A percentile compares a stretch with the other conserved stretches of the same genome.
Evolutionary conservation across 2,113 vertebrate species (phyloP).

Genomic region (Thoracochromis brauschi): DNA sequence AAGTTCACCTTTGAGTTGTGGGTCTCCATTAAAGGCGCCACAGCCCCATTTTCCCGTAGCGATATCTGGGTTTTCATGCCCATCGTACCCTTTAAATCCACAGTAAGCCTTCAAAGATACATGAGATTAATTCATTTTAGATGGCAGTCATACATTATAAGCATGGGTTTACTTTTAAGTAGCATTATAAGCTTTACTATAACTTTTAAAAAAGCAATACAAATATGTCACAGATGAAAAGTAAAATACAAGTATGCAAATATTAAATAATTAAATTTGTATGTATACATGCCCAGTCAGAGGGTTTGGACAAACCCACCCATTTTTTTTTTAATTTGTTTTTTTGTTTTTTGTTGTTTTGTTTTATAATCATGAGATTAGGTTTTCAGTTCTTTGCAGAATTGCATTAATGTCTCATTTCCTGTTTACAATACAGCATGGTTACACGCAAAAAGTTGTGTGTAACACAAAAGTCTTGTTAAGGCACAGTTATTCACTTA

Average conservation of each 20-base stretch:
- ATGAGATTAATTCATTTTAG: neutral
- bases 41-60: constrained; percentile 75
- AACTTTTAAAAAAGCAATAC: neutral
- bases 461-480: neutral
- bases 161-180: neutral
- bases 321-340: fast-evolving
- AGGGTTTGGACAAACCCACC: neutral
- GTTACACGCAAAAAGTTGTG: neutral
- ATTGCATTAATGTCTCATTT: neutral
- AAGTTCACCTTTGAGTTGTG: constrained; percentile 68
- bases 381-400: neutral
- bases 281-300: neutral
- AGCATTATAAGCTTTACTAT: neutral
- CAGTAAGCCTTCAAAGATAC: constrained; percentile 58
- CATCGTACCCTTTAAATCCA: constrained; percentile 20
- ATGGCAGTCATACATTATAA: neutral
- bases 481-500: neutral
- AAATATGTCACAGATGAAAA: neutral
- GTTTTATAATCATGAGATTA: neutral
- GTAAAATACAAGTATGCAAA: neutral
- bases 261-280: neutral
- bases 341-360: neutral
- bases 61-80: constrained; percentile 1
- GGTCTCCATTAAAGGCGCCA: constrained; percentile 66
- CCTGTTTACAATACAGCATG: neutral